Evolutionary conservation across 1,140 invertebrate species (phyloP).

Genomic region (Anthonomus grandis): DNA sequence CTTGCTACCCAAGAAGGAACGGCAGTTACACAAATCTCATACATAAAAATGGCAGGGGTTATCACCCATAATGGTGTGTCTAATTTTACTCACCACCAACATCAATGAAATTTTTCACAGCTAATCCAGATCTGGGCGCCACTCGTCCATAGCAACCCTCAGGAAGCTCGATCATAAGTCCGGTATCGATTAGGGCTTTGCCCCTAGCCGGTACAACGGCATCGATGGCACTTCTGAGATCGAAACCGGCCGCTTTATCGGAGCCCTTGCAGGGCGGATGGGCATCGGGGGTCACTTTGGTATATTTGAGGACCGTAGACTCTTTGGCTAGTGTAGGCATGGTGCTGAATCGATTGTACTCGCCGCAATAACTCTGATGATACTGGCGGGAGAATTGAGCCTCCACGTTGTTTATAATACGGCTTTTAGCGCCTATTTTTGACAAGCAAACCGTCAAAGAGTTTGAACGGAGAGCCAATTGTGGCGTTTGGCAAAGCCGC

Average conservation of each 20-base stretch:
- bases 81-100: conserved; percentile 83
- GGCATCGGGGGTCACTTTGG: conserved; percentile 76
- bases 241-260: conserved; percentile 81
- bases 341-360: too few species aligned
- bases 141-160: conserved; percentile 91
- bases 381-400: too few species aligned
- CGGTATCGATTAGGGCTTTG: conserved; percentile 86
- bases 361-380: too few species aligned
- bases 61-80: too few species aligned
- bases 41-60: too few species aligned
- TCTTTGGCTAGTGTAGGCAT: conserved; percentile 20
- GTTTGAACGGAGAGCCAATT: too few species aligned
- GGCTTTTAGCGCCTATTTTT: too few species aligned
- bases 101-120: conserved; percentile 94
- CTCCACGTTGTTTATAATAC: too few species aligned
- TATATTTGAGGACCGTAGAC: conserved; percentile 56
- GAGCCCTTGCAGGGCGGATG: conserved; percentile 80
- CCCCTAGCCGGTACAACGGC: conserved; percentile 76
- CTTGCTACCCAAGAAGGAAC: too few species aligned
- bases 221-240: conserved; percentile 90
- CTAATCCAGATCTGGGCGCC: conserved; percentile 93
- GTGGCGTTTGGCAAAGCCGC: too few species aligned
- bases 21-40: too few species aligned
- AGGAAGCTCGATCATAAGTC: conserved; percentile 84
- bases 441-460: too few species aligned